Conservation (phyloP, 2,888 invertebrate genomes). For the Eurytoma adleriae region DNA sequence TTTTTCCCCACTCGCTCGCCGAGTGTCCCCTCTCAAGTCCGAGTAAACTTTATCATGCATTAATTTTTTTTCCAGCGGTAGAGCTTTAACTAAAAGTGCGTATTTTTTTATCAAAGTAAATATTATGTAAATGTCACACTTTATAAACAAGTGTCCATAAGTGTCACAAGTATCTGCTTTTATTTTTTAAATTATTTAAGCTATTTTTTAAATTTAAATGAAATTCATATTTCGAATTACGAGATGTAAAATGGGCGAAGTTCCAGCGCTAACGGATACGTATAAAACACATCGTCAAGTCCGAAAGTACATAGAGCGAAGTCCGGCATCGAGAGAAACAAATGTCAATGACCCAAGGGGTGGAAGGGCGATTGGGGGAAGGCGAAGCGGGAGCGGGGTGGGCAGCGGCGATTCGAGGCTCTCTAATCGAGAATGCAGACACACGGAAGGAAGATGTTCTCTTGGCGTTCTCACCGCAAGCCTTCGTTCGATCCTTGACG, state of each 20-base stretch:
- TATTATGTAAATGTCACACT: no score
- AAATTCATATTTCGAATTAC: not conserved
- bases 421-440: conserved; percentile 48
- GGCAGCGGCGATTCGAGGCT: conserved; percentile 26
- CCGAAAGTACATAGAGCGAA: not conserved
- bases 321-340: not conserved
- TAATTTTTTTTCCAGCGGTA: conserved; percentile 3
- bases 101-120: not conserved
- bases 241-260: not conserved
- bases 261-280: no score
- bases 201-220: no score
- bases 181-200: no score
- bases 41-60: conserved; percentile 24
- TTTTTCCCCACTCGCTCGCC: conserved; percentile 22
- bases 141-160: no score
- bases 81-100: not conserved
- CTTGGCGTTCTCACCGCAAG: conserved; percentile 43
- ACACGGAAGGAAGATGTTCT: conserved; percentile 50
- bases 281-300: no score
- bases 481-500: conserved; percentile 54
- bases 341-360: conserved; percentile 37
- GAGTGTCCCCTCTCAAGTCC: conserved; percentile 11
- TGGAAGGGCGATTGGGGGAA: not conserved
- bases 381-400: not conserved
- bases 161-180: no score